Conservation (phyloP, 2,797 vertebrate genomes). For the Yasuhikotakia modesta region DNA sequence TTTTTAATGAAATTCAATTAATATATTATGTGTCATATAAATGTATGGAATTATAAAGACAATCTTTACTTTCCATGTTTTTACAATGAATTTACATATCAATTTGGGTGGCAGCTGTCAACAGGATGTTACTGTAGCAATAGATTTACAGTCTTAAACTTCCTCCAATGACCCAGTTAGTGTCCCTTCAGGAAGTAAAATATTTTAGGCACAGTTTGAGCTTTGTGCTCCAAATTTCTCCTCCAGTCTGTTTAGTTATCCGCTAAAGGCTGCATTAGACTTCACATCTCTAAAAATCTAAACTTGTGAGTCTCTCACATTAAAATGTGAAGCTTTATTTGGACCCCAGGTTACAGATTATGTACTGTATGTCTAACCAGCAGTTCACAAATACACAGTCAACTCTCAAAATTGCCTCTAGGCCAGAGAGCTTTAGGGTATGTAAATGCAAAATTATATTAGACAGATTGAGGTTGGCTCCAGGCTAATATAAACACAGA, state of each 20-base stretch:
- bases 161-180: not conserved
- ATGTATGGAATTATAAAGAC: too few relatives aligned
- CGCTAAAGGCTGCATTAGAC: not conserved
- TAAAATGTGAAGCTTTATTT: not conserved
- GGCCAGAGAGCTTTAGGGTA: not conserved
- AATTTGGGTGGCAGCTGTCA: not conserved
- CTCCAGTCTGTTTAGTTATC: not conserved
- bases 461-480: slow-evolving; percentile 21
- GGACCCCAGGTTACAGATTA: not conserved
- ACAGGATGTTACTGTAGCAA: not conserved
- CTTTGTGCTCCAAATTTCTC: not conserved
- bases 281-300: not conserved
- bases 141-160: not conserved
- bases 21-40: not conserved
- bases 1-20: not conserved
- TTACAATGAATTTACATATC: not conserved
- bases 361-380: not conserved
- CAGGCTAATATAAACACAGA: slow-evolving; percentile 14
- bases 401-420: slow-evolving; percentile 15
- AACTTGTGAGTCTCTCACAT: not conserved
- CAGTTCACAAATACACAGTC: not conserved
- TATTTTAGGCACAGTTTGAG: not conserved
- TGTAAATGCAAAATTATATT: not conserved
- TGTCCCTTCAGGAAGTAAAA: not conserved
- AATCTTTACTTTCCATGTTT: too few relatives aligned